Evolutionary conservation across 53 echinoderm and acorn worm species (phyloP).

Genomic region (Hippasteria phrygiana): DNA sequence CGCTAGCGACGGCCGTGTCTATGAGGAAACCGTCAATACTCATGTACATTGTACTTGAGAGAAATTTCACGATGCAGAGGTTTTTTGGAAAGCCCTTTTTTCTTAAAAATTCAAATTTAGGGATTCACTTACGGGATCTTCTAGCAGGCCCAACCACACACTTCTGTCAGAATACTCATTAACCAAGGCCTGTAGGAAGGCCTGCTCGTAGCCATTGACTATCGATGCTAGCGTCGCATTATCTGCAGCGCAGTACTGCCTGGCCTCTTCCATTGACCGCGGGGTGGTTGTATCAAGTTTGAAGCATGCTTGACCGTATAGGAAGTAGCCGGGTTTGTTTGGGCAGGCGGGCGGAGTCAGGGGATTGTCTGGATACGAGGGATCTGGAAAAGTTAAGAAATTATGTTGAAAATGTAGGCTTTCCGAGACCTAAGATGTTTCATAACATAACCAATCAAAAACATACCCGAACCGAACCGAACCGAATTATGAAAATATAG

Average conservation of each 20-base stretch:
- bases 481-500: too few relatives aligned
- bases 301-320: slow-evolving; percentile 61
- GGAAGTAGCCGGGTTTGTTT: slow-evolving; percentile 29
- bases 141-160: slow-evolving; percentile 60
- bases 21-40: too few relatives aligned
- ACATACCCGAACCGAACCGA: too few relatives aligned
- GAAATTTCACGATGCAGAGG: too few relatives aligned
- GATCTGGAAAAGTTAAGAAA: not conserved
- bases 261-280: slow-evolving; percentile 6
- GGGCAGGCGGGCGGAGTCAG: slow-evolving; percentile 29
- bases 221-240: slow-evolving; percentile 44
- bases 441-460: too few relatives aligned
- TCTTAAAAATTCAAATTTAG: too few relatives aligned
- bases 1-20: too few relatives aligned
- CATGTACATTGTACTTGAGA: too few relatives aligned
- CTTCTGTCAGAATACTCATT: not conserved
- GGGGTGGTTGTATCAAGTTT: not conserved
- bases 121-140: not conserved
- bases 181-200: slow-evolving; percentile 47
- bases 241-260: slow-evolving; percentile 28
- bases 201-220: slow-evolving; percentile 61
- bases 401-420: not conserved
- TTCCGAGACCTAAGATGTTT: too few relatives aligned
- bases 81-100: too few relatives aligned
- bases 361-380: not conserved